These are phyloP conservation scores for Hirundo rustica DNA, from an alignment of 2,797 vertebrate species.

Conservation along the genomic window DNA sequence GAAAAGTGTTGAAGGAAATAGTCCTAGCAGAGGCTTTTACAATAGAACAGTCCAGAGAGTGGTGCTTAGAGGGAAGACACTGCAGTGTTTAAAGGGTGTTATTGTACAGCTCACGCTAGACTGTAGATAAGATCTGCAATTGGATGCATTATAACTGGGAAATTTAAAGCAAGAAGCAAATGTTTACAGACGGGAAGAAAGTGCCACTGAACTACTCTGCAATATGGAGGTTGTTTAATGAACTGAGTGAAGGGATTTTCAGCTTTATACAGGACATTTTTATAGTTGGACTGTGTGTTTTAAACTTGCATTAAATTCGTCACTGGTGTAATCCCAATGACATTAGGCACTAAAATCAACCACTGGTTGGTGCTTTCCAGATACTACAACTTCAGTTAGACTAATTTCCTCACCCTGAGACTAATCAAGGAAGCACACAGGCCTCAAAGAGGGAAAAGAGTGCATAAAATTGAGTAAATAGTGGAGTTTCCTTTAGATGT, in stretches of 20 bases:
- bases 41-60: background rate
- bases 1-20: background rate
- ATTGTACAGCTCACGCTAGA: background rate
- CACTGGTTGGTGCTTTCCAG: background rate
- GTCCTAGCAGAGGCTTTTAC: background rate
- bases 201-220: background rate
- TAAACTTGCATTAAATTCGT: constrained; percentile 3
- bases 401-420: background rate
- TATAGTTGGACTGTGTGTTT: background rate
- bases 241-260: background rate
- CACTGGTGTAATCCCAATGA: background rate
- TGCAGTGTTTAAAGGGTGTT: background rate
- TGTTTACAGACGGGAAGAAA: background rate
- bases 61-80: background rate
- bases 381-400: background rate
- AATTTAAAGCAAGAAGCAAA: background rate
- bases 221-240: background rate
- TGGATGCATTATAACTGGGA: background rate
- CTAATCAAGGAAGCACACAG: background rate
- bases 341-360: background rate
- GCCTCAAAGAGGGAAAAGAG: background rate
- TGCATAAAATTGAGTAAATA: background rate
- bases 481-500: background rate
- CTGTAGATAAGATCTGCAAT: background rate
- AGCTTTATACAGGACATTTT: background rate